Conservation (phyloP, 2,888 invertebrate species). For the Lepas anatifera region DNA sequence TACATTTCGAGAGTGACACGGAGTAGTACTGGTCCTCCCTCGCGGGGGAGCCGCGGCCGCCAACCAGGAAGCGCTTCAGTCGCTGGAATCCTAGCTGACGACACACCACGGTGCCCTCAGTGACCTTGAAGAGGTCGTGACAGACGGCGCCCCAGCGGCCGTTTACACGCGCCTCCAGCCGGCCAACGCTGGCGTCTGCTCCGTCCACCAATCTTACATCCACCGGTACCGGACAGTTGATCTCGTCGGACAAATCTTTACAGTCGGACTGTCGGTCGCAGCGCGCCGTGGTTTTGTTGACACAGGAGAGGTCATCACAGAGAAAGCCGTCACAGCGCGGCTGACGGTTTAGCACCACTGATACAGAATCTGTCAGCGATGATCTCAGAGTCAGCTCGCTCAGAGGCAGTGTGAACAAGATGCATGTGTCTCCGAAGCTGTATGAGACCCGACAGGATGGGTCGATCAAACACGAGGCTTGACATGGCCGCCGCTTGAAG, state of each 20-base stretch:
- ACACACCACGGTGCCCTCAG: background rate
- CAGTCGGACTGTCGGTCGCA: background rate
- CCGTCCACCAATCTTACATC: background rate
- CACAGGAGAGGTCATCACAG: background rate
- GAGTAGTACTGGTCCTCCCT: background rate
- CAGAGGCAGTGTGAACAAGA: background rate
- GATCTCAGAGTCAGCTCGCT: background rate
- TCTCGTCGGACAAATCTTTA: background rate
- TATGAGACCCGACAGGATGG: background rate
- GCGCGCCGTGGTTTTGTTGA: background rate
- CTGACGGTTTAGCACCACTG: background rate
- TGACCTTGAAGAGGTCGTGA: background rate
- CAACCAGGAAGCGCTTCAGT: background rate
- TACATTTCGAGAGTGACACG: background rate
- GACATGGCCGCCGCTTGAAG: background rate
- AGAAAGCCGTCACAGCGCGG: background rate
- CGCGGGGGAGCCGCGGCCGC: background rate
- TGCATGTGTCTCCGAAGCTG: no score
- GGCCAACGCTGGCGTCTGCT: background rate
- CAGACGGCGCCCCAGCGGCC: conserved; percentile 11
- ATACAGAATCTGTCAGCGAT: background rate
- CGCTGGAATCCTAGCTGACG: background rate
- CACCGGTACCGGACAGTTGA: background rate
- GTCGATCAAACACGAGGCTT: background rate
- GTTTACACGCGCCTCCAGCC: background rate